Evolutionary conservation across 2,888 invertebrate genomes (phyloP), one percentile per base, ranked within the genome.

Genomic region (Cryptus viduatorius): DNA sequence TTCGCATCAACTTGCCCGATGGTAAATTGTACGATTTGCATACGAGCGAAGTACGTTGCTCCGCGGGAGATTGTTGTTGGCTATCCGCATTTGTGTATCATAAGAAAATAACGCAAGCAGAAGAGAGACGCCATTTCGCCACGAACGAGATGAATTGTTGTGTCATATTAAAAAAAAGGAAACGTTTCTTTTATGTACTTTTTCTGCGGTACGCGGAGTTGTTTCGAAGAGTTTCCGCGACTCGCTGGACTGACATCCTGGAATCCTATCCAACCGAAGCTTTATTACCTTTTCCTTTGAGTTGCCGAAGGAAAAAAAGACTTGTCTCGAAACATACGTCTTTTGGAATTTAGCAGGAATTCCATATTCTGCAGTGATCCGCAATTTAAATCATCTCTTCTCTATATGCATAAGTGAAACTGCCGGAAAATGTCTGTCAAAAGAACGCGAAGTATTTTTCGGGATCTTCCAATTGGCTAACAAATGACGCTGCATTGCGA

Each of bases 141-240:
- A 91, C 82, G 83, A 88, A 89, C 85, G 83, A 85, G 85, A 89
- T 89, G 90, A 89, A 90, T 90, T 85, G 88, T 75, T 78, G 56
- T 84, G 81, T 87, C 87, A 88, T 88, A 89, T 91, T 91, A 90
- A 90, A 91, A 91, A 91, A 89, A 91, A 90, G 87, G 84, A 84
- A 89, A 89, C 88, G 90, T 89, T 84, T 87, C 88, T 89, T 89
- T 88, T 88, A 87, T 86, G 86, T 88, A 59, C 88, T 89, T 83
- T 82, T 83, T 37, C 42, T 68, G 44, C 72, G 73, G 80, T 81
- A 78, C 73, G 48, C 71, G 56, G 88, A 86, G 85, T 87, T 90
- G 24, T 89, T 87, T 84, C 79, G 56, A 79, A 65, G 67, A 76
- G 53, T 67, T 78, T 79, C 76, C 56, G 1, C 24, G 75, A 46